A percentile compares a stretch with the other conserved stretches of the same genome.
Conservation (phyloP, 2,113 vertebrate species). For the Nycticebus coucang region DNA sequence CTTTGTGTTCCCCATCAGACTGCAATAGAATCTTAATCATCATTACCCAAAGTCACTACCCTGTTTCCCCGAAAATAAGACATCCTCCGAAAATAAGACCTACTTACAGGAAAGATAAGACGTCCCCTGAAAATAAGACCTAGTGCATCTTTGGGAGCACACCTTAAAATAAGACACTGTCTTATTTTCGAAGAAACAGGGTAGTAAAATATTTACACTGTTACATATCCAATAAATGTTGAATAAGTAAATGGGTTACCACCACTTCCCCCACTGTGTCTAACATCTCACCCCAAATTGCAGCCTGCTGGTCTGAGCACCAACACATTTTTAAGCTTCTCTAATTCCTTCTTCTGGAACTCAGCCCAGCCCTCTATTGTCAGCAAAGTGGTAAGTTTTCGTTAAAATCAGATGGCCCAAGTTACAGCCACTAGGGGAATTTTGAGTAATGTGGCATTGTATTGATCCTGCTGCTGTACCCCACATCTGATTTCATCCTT, state of each 20-base stretch:
- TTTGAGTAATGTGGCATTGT: neutral
- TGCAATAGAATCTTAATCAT: neutral
- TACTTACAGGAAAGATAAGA: no score
- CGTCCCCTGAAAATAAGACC: no score
- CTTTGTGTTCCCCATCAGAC: neutral
- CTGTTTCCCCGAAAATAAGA: no score
- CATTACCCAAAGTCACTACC: neutral
- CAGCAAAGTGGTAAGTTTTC: neutral
- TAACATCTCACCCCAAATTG: accelerated
- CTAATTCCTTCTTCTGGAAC: neutral
- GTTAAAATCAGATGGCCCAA: neutral
- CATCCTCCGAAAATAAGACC: no score
- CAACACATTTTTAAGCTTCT: neutral
- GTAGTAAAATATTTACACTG: neutral
- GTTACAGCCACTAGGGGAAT: neutral
- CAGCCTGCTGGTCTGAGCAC: neutral
- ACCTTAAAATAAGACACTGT: no score
- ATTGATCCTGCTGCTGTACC: neutral
- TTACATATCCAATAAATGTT: neutral
- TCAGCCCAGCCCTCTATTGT: neutral
- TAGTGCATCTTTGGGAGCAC: no score
- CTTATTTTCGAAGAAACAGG: no score
- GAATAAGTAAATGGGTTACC: neutral
- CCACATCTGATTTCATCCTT: neutral
- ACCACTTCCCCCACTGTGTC: neutral